Conservation (phyloP, 2,113 vertebrate species). For the Engystomops pustulosus region DNA sequence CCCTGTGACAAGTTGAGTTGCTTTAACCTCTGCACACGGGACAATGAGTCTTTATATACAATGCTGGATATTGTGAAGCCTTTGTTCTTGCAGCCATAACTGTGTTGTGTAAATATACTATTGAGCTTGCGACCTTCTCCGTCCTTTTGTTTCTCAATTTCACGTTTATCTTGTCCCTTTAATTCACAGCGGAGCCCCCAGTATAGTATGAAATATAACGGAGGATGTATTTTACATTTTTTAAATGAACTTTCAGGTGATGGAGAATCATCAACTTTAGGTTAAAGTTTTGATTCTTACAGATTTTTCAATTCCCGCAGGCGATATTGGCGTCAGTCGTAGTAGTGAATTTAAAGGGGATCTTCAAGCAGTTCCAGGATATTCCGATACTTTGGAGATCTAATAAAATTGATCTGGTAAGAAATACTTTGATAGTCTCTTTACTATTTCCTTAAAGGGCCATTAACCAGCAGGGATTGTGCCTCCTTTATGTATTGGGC, state of each 20-base stretch:
- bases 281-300: too few species aligned
- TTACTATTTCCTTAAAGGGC: not conserved
- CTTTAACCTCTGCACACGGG: not conserved
- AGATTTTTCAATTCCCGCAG: slow-evolving; percentile 69
- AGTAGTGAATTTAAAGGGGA: slow-evolving; percentile 90
- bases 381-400: slow-evolving; percentile 81
- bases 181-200: too few species aligned
- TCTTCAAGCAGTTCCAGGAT: slow-evolving; percentile 88
- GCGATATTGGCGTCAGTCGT: slow-evolving; percentile 87
- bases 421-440: not conserved
- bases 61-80: not conserved
- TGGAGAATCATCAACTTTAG: not conserved
- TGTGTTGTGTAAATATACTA: not conserved
- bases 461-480: too few species aligned
- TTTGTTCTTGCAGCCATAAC: not conserved
- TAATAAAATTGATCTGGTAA: slow-evolving; percentile 87
- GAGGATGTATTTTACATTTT: not conserved
- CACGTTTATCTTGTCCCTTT: too few species aligned
- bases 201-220: too few species aligned
- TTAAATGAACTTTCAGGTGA: not conserved
- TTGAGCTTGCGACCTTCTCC: too few species aligned
- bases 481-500: too few species aligned
- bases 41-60: not conserved
- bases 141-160: too few species aligned
- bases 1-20: not conserved